Evolutionary conservation across 2,113 vertebrate genomes (phyloP).

Genomic region (Eretmochelys imbricata): DNA sequence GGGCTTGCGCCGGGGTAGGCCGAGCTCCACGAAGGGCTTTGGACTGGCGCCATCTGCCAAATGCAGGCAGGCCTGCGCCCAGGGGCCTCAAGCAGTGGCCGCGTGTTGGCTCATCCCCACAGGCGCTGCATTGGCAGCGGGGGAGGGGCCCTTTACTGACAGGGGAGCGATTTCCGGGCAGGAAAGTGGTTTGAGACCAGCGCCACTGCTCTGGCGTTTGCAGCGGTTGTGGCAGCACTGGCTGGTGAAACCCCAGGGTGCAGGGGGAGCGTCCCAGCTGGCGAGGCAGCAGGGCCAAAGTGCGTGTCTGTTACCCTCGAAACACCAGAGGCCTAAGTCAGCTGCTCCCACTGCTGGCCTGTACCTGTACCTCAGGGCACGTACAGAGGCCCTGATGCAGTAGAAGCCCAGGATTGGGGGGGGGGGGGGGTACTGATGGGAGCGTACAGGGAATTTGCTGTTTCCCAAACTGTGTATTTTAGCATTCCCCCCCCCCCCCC

Average conservation of each 20-base stretch:
- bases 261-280: background rate
- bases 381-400: too few species aligned
- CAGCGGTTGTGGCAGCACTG: background rate
- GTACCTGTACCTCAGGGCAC: background rate
- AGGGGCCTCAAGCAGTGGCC: background rate
- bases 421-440: too few species aligned
- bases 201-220: background rate
- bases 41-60: background rate
- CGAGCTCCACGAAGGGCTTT: background rate
- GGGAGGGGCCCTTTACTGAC: background rate
- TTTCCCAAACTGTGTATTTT: too few species aligned
- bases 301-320: background rate
- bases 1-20: too few species aligned
- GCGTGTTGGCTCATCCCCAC: too few species aligned
- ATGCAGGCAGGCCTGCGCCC: too few species aligned
- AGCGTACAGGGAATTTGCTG: too few species aligned
- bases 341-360: background rate
- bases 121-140: background rate
- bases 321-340: background rate
- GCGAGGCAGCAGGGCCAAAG: background rate
- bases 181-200: background rate
- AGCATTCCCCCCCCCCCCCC: too few species aligned
- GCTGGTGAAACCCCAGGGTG: background rate
- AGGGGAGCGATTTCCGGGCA: background rate
- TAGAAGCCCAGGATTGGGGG: too few species aligned